Conservation (phyloP, 2,113 vertebrate genomes). For the Camelus bactrianus region DNA sequence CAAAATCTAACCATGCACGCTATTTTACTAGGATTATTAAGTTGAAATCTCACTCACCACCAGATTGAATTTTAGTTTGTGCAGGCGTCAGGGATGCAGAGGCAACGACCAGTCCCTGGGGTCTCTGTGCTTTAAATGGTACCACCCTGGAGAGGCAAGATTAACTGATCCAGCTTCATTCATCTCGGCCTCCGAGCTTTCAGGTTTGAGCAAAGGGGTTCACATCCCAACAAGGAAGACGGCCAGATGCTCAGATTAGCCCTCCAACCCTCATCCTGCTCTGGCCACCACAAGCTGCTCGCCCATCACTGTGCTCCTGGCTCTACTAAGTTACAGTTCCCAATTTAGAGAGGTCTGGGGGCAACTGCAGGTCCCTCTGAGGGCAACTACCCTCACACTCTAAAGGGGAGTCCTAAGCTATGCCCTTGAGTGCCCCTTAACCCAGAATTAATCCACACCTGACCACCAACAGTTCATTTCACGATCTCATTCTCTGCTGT, state of each 20-base stretch:
- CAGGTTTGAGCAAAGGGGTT: background rate
- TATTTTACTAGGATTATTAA: background rate
- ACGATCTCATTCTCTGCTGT: slow-evolving; percentile 8
- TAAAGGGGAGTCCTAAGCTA: background rate
- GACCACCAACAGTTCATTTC: background rate
- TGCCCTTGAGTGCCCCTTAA: background rate
- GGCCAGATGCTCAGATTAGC: background rate
- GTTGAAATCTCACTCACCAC: background rate
- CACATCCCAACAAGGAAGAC: background rate
- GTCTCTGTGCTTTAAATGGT: background rate
- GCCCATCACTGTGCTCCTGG: background rate
- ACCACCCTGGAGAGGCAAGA: background rate
- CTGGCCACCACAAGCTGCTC: background rate
- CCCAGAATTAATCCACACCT: background rate
- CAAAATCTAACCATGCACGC: background rate
- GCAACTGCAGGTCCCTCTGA: background rate
- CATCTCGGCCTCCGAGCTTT: background rate
- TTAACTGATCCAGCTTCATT: background rate
- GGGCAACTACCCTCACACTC: background rate
- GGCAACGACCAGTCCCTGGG: too few species aligned
- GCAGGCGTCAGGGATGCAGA: background rate
- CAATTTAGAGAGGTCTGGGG: background rate
- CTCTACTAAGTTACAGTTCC: background rate
- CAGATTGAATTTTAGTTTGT: background rate
- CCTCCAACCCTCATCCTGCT: background rate